A percentile compares a stretch with the other conserved stretches of the same genome.
Evolutionary conservation across 2,888 invertebrate species (phyloP).

Genomic region (Meandrusa payeni): DNA sequence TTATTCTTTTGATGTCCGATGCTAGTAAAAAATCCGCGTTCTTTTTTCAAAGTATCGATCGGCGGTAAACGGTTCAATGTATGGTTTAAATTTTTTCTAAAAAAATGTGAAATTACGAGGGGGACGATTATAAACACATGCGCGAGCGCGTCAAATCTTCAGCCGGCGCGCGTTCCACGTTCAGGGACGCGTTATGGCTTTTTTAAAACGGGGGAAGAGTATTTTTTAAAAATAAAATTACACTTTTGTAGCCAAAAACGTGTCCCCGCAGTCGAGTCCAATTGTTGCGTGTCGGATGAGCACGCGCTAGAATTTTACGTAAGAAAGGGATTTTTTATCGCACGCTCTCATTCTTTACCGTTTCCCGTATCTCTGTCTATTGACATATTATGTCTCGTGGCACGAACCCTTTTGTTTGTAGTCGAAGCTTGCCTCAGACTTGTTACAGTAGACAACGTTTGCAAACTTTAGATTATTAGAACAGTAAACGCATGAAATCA

Average conservation of each 20-base stretch:
- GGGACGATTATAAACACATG: slow-evolving; percentile 78
- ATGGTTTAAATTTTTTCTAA: slow-evolving; percentile 57
- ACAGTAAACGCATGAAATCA: no score
- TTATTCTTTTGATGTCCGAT: slow-evolving; percentile 61
- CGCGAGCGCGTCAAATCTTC: slow-evolving; percentile 80
- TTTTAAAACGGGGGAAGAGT: slow-evolving; percentile 72
- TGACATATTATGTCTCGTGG: slow-evolving; percentile 23
- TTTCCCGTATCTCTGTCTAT: slow-evolving; percentile 18
- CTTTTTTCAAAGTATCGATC: slow-evolving; percentile 52
- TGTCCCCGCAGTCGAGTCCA: slow-evolving; percentile 72
- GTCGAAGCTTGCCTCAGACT: slow-evolving; percentile 19
- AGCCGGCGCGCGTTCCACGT: slow-evolving; percentile 72
- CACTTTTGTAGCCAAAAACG: slow-evolving; percentile 71
- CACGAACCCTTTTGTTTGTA: slow-evolving; percentile 30
- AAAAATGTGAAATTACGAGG: slow-evolving; percentile 73
- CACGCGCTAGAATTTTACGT: slow-evolving; percentile 75
- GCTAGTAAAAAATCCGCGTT: slow-evolving; percentile 66
- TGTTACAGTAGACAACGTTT: neutral
- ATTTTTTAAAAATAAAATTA: slow-evolving; percentile 76
- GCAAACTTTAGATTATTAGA: no score
- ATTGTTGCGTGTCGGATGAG: slow-evolving; percentile 81
- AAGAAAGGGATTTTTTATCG: slow-evolving; percentile 73
- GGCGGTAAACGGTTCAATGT: slow-evolving; percentile 64
- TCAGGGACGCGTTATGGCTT: slow-evolving; percentile 70
- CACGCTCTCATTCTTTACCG: slow-evolving; percentile 29